Conservation (phyloP, 2,888 invertebrate species). For the Anthrax anthrax region DNA sequence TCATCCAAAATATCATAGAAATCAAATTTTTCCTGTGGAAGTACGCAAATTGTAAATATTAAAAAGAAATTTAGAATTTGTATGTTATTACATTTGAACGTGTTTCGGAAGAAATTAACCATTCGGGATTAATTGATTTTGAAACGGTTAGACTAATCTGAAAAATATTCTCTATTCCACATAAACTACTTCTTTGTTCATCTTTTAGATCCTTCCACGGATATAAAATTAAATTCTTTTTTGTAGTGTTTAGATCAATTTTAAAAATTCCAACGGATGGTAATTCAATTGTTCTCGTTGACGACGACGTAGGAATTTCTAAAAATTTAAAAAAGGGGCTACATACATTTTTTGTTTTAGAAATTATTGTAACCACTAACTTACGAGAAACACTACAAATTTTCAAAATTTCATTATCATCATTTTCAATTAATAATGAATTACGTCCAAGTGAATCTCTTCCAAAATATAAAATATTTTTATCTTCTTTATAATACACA, state of each 20-base stretch:
- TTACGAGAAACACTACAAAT: slow-evolving; percentile 41
- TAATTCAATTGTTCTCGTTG: slow-evolving; percentile 38
- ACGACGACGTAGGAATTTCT: neutral
- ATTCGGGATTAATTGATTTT: slow-evolving; percentile 13
- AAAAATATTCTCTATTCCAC: slow-evolving; percentile 9
- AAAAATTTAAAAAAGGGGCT: neutral
- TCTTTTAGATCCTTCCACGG: slow-evolving; percentile 17
- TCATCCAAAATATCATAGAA: slow-evolving; percentile 14
- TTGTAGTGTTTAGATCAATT: slow-evolving; percentile 9
- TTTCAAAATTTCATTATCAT: slow-evolving; percentile 26
- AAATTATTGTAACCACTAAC: too few relatives aligned
- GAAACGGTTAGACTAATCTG: slow-evolving; percentile 8
- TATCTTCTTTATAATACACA: slow-evolving; percentile 51
- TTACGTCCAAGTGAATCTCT: slow-evolving; percentile 77
- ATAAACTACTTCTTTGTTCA: neutral
- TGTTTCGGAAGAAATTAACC: slow-evolving; percentile 8
- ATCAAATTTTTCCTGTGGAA: slow-evolving; percentile 16
- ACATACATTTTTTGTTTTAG: too few relatives aligned
- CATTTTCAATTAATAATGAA: slow-evolving; percentile 54
- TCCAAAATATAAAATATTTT: slow-evolving; percentile 56
- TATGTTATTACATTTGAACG: too few relatives aligned
- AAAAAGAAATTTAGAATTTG: neutral
- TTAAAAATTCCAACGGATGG: slow-evolving; percentile 48
- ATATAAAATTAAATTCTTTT: slow-evolving; percentile 28
- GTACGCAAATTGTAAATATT: slow-evolving; percentile 10